Evolutionary conservation across 2,113 vertebrate genomes (phyloP), one percentile per base, ranked within the genome.

Genomic region (Nothoprocta perdicaria): DNA sequence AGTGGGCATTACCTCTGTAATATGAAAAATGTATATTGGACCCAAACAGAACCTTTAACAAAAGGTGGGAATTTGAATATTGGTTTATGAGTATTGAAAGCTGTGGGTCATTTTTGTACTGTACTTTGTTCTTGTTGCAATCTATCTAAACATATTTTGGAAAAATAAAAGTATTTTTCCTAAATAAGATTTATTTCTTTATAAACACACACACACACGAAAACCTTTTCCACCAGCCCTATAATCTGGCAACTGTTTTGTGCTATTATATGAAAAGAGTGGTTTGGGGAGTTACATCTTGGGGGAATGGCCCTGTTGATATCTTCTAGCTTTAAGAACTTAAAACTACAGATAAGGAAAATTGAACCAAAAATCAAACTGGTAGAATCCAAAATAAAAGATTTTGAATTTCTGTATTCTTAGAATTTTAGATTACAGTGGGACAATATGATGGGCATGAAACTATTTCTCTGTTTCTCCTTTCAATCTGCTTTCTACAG

Each of bases 111-210:
- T 82, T 92, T 89, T 86, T 94, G 77, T 94, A 71, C 60, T 92
- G 84, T 95, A 77, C 22, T 90, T 93, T 71, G 41, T 86, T 93
- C 65, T 89, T 89, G 46, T 74, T 91, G 76, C 68, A 80, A 72
- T 83, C 60, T 92, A 50, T 66, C 68, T 90, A 63, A 74, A 63
- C 19, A 9, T 60, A 11, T 75, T 91, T 74, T 83, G 21, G 58
- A 91, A 93, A 88, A 96, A 96, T 88, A 85, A 87, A 91, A 86
- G 46, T 66, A 2, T 33, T 80, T 94, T 90, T 75, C 43, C 60
- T 74, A 75, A 65, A 45, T 35, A 43, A 95, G 9, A 9, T 60
- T 89, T 80, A 35, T 80, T 90, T 81, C 31, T 80, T 85, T 53
- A 62, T 92, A 87, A 40, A 24, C 84, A 86, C 10, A 18, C 45